Base-by-base conservation (phyloP, 37 sponge, comb jelly and placozoan genomes). In the Lycopodina hypogea region DNA sequence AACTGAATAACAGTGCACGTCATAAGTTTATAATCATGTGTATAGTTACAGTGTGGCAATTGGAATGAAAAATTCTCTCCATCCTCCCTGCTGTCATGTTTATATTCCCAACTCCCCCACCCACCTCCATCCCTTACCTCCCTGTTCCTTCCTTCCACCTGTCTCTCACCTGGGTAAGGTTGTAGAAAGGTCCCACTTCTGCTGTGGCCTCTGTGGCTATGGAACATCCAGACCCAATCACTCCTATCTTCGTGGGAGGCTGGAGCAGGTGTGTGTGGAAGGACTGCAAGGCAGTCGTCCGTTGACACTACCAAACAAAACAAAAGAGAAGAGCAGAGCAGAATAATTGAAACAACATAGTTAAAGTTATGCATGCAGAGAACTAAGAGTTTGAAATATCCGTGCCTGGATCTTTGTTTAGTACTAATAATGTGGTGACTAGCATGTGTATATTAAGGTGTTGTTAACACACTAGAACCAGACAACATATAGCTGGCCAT, bases 131-230 rank as follows among this genome's bases (percentile, higher is more conserved):
- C 59, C 3, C 26, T 6, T 58, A 4, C 14, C 21, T 58, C 59
- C 14, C 59, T 14, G 17, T 18, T 19, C 14, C 59, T 58, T 19
- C 26, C 59, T 58, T 2, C 26, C 59, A 26, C 59, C 3, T 24
- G 23, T 24, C 14, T 19, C 26, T 19, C 26, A 79, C 79, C 33
- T 79, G 79, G 21, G 79, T 79, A 18, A 79, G 12, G 38, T 79
- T 79, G 37, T 79, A 79, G 48, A 79, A 79, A 39, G 38, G 69
- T 32, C 52, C 30, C 30, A 79, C 30, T 42, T 79, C 79, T 30
- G 79, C 79, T 21, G 56, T 67, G 17, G 79, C 66, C 38, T 79
- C 79, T 23, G 79, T 68, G 34, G 79, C 79, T n/a, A 79, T 15
- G 23, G 79, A 79, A 61, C 79, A 79, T n/a, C 79, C 79, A 28